phyloP scores from a whole-genome alignment of 1,140 invertebrate species.

The Euura lappo region DNA sequence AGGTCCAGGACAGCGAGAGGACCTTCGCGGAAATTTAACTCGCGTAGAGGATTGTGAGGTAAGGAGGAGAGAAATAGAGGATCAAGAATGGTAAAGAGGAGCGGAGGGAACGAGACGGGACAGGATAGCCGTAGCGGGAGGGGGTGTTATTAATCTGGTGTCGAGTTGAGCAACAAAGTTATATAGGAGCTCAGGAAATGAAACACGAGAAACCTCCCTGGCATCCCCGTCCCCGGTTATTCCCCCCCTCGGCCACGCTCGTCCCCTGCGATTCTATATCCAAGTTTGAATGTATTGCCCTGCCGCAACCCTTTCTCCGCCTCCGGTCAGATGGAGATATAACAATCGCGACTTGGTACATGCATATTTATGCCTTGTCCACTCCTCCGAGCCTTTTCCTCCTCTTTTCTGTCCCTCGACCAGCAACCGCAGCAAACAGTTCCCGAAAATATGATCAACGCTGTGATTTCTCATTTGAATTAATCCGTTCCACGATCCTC shows the following conservation, averaged over 20 bases:
- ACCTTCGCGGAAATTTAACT: conserved; percentile 17
- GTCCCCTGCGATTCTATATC: conserved; percentile 47
- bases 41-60: neutral
- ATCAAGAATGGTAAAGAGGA: neutral
- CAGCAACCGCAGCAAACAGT: neutral
- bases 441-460: neutral
- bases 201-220: conserved; percentile 57
- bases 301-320: conserved; percentile 33
- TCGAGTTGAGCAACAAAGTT: conserved; percentile 63
- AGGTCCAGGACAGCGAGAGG: neutral
- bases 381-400: conserved; percentile 21
- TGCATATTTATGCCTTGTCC: conserved; percentile 52
- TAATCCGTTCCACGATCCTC: conserved; percentile 32
- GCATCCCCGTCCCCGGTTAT: conserved; percentile 27
- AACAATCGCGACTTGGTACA: conserved; percentile 50
- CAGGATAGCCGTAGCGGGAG: conserved; percentile 21
- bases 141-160: conserved; percentile 60
- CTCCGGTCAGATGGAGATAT: conserved; percentile 53
- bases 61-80: neutral
- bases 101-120: conserved; percentile 30
- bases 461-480: conserved; percentile 21
- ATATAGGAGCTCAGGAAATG: conserved; percentile 64
- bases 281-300: conserved; percentile 60
- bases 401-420: conserved; percentile 7
- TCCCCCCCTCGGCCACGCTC: conserved; percentile 23